Base-by-base conservation (phyloP, 2,113 vertebrate species). In the Stegastes partitus region DNA sequence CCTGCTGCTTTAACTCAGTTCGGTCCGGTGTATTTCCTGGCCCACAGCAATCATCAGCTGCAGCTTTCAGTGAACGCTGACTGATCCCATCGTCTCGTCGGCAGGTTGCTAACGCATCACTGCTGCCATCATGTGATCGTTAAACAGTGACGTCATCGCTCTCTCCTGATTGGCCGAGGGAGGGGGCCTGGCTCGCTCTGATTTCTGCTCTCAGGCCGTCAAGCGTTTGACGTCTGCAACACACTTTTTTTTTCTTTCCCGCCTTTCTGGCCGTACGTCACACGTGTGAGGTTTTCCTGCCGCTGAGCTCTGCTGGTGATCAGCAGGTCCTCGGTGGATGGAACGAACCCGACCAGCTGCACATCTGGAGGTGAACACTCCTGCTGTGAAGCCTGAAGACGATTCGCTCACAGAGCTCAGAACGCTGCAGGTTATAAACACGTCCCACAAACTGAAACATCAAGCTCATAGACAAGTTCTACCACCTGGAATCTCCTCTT, bases 151-250 rank as follows among this genome's bases (percentile, higher is more conserved):
- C 21, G 51, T 88, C 86, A 85, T 81, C 51, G 21, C 31, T 34
- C 7, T 7, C 18, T 53, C 62, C 58, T 76, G 75, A 85, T 85
- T 88, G 86, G 86, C 65, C 63, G 65, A 71, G 42, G 72, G 54
- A 74, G 55, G 37, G 12, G 72, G 82, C 51, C 71, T 66, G 82
- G 71, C 82, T 50, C 59, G 28, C 0, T 54, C 28, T 10, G 16
- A 56, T 79, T 55, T 26, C 75, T 82, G 67, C 76, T 72, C 69
- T 51, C 14, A 9, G 42, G 55, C 69, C 75, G 72, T 82, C 75
- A 23, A 68, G 75, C 79, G 71, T 51, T 75, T 86, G 79, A 75
- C 67, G 71, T 82, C 71, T 11, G 49, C 14, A 28, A 44, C 65
- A 63, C 65, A 69, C 63, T 63, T n/a, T n/a, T n/a, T n/a, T n/a